These are phyloP conservation scores for Nomada ferruginata DNA, from an alignment of 2,888 invertebrate genomes.

Conservation along the genomic window DNA sequence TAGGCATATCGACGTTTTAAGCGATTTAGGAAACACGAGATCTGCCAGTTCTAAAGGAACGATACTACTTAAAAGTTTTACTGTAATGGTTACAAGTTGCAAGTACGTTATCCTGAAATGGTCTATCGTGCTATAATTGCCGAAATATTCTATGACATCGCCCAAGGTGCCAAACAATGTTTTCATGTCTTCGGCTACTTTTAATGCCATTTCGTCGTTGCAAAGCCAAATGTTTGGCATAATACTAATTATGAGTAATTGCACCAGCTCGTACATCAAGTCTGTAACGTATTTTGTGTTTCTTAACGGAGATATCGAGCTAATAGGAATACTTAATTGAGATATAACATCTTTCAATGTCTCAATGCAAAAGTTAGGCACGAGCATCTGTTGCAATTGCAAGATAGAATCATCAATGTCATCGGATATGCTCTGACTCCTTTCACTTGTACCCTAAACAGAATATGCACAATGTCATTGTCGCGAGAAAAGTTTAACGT, in stretches of 20 bases:
- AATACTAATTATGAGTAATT: slow-evolving; percentile 86
- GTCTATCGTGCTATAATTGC: slow-evolving; percentile 74
- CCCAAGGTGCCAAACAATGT: slow-evolving; percentile 86
- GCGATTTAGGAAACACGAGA: slow-evolving; percentile 83
- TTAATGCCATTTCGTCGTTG: slow-evolving; percentile 72
- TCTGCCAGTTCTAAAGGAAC: slow-evolving; percentile 84
- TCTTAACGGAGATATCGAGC: slow-evolving; percentile 73
- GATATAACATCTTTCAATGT: slow-evolving; percentile 80
- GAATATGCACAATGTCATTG: neutral
- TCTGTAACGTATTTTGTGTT: slow-evolving; percentile 75
- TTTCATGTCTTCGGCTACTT: slow-evolving; percentile 76
- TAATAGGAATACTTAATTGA: slow-evolving; percentile 70
- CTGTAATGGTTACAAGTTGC: slow-evolving; percentile 83
- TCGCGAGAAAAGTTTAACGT: neutral
- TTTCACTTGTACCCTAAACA: slow-evolving; percentile 72
- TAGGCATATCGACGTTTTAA: slow-evolving; percentile 83
- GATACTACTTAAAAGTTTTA: slow-evolving; percentile 81
- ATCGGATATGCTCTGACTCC: slow-evolving; percentile 72
- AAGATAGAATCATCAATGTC: slow-evolving; percentile 80
- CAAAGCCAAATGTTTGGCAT: slow-evolving; percentile 86
- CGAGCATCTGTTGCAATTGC: slow-evolving; percentile 84
- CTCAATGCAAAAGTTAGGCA: slow-evolving; percentile 84
- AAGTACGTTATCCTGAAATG: slow-evolving; percentile 83
- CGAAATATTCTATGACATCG: slow-evolving; percentile 82
- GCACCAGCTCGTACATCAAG: slow-evolving; percentile 82